Evolutionary conservation across 2,113 vertebrate species (phyloP).

Genomic region (Eleginops maclovinus): DNA sequence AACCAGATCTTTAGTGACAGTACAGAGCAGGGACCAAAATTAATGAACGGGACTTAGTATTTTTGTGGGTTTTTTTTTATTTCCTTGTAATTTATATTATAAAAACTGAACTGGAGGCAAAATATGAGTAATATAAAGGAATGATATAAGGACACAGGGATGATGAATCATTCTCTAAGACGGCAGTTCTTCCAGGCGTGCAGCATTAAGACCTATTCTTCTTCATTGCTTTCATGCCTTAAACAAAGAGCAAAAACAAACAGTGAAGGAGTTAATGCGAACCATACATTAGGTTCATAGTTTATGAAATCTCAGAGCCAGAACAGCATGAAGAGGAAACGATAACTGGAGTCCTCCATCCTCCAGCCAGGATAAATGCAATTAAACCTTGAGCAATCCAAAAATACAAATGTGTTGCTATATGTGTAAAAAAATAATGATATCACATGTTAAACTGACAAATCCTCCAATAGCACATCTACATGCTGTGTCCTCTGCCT

Average conservation of each 20-base stretch:
- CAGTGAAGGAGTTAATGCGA: slow-evolving; percentile 5
- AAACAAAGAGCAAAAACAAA: slow-evolving; percentile 13
- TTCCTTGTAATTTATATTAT: slow-evolving; percentile 33
- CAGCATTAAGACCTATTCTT: slow-evolving; percentile 2
- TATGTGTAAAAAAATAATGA: background rate
- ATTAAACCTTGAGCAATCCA: background rate
- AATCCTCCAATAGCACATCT: background rate
- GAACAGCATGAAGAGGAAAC: background rate
- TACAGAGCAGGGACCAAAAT: slow-evolving; percentile 30
- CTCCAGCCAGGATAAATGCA: background rate
- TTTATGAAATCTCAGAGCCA: background rate
- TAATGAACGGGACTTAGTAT: slow-evolving; percentile 34
- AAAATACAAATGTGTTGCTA: background rate
- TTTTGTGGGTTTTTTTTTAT: slow-evolving; percentile 14
- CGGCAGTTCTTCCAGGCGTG: slow-evolving; percentile 16
- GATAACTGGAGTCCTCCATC: background rate
- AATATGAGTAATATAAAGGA: slow-evolving; percentile 24
- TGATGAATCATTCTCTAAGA: slow-evolving; percentile 27
- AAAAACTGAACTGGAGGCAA: slow-evolving; percentile 5
- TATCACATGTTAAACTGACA: background rate
- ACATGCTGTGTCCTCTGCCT: background rate
- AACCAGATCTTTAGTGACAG: slow-evolving; percentile 59
- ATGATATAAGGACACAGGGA: slow-evolving; percentile 15
- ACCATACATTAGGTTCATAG: slow-evolving; percentile 7
- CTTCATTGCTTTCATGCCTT: slow-evolving; percentile 4